Evolutionary conservation across 2,113 vertebrate genomes (phyloP).

Genomic region (Craseonycteris thonglongyai): DNA sequence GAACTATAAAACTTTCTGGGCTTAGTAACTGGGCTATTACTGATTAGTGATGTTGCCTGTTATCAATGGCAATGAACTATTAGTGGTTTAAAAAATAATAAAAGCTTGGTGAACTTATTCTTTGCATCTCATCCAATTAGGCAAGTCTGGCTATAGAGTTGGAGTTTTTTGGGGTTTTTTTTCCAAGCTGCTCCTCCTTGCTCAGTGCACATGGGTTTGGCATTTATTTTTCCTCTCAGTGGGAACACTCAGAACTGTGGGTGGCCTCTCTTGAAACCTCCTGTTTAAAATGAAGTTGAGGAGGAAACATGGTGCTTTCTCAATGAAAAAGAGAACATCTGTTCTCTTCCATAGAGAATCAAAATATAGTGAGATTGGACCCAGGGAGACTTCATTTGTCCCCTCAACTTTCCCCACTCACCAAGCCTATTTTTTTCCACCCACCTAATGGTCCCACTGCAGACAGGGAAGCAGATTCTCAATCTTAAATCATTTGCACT

Average conservation of each 20-base stretch:
- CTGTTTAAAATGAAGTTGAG: slow-evolving; percentile 82
- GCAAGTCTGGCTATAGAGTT: neutral
- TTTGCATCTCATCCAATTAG: neutral
- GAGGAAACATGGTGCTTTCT: slow-evolving; percentile 83
- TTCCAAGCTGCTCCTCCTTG: slow-evolving; percentile 48
- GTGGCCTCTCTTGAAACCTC: slow-evolving; percentile 80
- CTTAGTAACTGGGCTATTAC: neutral
- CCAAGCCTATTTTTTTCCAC: slow-evolving; percentile 20
- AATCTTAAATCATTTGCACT: slow-evolving; percentile 48
- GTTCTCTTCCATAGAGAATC: slow-evolving; percentile 56
- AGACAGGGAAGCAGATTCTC: slow-evolving; percentile 26
- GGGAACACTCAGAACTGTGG: slow-evolving; percentile 82
- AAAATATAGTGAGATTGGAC: slow-evolving; percentile 47
- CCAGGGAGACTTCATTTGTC: slow-evolving; percentile 41
- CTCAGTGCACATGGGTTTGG: slow-evolving; percentile 72
- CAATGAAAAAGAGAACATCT: slow-evolving; percentile 74
- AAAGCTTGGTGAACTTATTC: neutral
- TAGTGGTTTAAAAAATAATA: neutral
- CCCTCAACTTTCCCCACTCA: neutral
- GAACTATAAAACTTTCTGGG: neutral
- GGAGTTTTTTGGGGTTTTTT: slow-evolving; percentile 28
- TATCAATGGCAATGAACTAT: neutral
- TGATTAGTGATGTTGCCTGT: neutral
- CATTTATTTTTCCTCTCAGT: slow-evolving; percentile 90
- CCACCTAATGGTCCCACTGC: slow-evolving; percentile 54